phyloP scores from a whole-genome alignment of 92 coral and sea anemone species.

The Umimayanthus kanabou region DNA sequence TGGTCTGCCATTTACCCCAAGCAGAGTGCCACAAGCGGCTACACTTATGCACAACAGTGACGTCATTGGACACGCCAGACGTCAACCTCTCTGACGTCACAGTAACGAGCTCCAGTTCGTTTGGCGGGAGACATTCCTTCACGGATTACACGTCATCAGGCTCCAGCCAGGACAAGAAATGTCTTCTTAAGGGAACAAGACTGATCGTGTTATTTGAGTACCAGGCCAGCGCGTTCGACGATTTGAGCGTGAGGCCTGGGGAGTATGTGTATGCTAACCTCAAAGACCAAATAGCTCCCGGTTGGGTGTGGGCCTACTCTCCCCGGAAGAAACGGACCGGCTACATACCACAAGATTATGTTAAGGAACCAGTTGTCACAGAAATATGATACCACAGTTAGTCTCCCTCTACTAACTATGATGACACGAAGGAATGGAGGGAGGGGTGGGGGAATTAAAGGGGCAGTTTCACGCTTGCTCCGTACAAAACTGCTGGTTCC shows the following conservation, averaged over 20 bases:
- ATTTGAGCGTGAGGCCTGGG: conserved; percentile 75
- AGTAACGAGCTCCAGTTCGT: conserved; percentile 69
- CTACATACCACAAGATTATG: conserved; percentile 76
- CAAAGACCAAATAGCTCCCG: conserved; percentile 86
- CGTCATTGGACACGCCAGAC: conserved; percentile 42
- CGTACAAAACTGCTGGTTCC: too few species aligned
- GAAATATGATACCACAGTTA: conserved; percentile 83
- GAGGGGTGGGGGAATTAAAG: too few species aligned
- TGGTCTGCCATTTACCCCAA: not conserved
- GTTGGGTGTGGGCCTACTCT: conserved; percentile 89
- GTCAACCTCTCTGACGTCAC: conserved; percentile 69
- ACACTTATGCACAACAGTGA: conserved; percentile 20
- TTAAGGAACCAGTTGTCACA: conserved; percentile 85
- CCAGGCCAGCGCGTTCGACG: conserved; percentile 82
- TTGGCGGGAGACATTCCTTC: conserved; percentile 53
- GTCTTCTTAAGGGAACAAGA: conserved; percentile 64
- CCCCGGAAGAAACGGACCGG: conserved; percentile 79
- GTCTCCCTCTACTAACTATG: too few species aligned
- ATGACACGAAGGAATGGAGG: too few species aligned
- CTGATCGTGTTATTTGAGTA: conserved; percentile 73
- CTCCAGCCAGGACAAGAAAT: conserved; percentile 65
- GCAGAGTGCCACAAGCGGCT: conserved; percentile 59
- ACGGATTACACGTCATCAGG: conserved; percentile 71
- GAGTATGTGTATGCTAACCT: conserved; percentile 87
- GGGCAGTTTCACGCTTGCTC: too few species aligned